Evolutionary conservation across 2,113 vertebrate genomes (phyloP).

Genomic region (Nothoprocta pentlandii): DNA sequence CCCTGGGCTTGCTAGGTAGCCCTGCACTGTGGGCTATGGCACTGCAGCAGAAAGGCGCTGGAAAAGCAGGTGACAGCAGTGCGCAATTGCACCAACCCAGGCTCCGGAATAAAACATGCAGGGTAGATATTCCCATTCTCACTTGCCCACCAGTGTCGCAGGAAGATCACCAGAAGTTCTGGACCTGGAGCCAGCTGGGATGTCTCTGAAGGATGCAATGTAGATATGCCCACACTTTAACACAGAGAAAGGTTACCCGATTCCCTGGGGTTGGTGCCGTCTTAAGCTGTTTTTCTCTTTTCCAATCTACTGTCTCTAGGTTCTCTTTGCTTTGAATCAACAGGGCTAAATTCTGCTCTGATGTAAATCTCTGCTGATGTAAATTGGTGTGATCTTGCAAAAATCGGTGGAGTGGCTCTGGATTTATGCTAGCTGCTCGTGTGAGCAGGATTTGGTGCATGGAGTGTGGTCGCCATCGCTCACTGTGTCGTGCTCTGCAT

Average conservation of each 20-base stretch:
- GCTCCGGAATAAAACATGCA: background rate
- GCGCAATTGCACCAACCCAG: background rate
- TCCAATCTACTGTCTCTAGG: background rate
- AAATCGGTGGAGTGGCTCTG: conserved; percentile 36
- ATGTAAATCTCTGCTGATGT: conserved; percentile 30
- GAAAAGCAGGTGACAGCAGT: accelerated
- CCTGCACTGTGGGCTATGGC: accelerated
- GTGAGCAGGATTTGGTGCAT: conserved; percentile 38
- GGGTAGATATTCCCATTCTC: background rate
- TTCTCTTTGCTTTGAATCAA: conserved; percentile 1
- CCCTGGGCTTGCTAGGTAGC: background rate
- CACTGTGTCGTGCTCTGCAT: conserved; percentile 50
- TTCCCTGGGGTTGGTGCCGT: background rate
- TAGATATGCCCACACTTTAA: background rate
- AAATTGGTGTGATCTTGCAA: conserved; percentile 43
- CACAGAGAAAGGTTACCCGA: background rate
- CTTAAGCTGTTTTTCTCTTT: conserved; percentile 30
- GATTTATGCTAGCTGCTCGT: conserved; percentile 22
- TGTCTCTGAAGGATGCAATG: background rate
- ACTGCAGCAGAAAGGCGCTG: background rate
- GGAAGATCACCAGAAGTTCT: background rate
- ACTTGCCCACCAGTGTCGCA: accelerated
- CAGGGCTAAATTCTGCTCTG: background rate
- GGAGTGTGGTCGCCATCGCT: conserved; percentile 45
- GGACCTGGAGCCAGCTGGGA: background rate